Evolutionary conservation across 2,888 invertebrate genomes (phyloP), one percentile per base, ranked within the genome.

Genomic region (Cylloceria caligata): DNA sequence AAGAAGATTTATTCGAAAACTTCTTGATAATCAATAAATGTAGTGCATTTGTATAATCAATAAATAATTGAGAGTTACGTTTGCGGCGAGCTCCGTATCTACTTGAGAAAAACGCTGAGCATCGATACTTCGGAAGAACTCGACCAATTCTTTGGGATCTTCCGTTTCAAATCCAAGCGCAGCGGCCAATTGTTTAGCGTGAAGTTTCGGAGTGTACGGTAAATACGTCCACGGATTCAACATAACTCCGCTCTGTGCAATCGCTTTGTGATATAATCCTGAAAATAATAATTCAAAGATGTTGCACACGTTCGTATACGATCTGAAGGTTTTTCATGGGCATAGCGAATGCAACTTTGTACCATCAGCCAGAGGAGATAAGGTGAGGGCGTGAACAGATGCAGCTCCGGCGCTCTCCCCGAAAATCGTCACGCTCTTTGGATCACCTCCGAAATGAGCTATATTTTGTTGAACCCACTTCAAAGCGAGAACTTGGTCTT

Each of bases 241-340:
- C 0, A 71, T 81, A 0, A 85, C 85, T 1, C 91, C 91, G 47
- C 92, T 92, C 73, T 91, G 91, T 0, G 77, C 6, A 52, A 92
- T 91, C 0, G 88, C 91, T 78, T 90, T 91, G 65, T 91, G 90
- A 62, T 89, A 92, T 34, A 92, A 84, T 64, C 91, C 92, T 92
- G 60, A 9, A 81, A 83, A 55, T 3, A 34, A 57, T 1, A 34
- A 34, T 36, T 11, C 0, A 60, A 52, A 3, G 24, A 11, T 52
- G 24, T 11, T 49, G 21, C 30, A 5, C 5, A 30, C 30, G 5
- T 30, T 3, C 30, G 30, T n/a, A n/a, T n/a, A n/a, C n/a, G n/a
- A n/a, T 3, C 30, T 1, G 1, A n/a, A 24, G 4, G 24, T 2
- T 24, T 24, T 7, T 6, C 19, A 34, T 9, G 9, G 13, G 11